Evolutionary conservation across 2,797 vertebrate species (phyloP).

Genomic region (Zenarchopterus dispar): DNA sequence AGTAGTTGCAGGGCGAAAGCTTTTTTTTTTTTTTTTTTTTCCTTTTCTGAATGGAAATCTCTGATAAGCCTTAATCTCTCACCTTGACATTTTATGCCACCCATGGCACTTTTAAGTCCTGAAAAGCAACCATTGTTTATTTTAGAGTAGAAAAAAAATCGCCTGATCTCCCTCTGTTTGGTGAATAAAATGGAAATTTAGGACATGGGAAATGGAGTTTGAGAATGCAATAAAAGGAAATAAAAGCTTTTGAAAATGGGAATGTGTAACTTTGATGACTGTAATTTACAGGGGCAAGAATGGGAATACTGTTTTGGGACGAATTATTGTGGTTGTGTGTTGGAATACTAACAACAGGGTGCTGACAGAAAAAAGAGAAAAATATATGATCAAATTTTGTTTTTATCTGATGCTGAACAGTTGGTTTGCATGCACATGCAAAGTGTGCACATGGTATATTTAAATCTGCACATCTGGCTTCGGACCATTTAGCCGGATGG

Average conservation of each 20-base stretch:
- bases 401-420: constrained; percentile 49
- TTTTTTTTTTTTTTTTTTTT: neutral
- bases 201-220: constrained; percentile 56
- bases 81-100: constrained; percentile 68
- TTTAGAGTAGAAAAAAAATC: constrained; percentile 19
- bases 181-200: constrained; percentile 52
- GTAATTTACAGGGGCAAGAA: constrained; percentile 49
- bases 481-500: constrained; percentile 13
- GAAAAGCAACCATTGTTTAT: constrained; percentile 67
- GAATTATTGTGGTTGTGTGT: constrained; percentile 54
- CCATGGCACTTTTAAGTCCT: constrained; percentile 62
- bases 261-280: constrained; percentile 47
- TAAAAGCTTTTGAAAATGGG: constrained; percentile 38
- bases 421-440: constrained; percentile 7
- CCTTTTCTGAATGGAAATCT: constrained; percentile 59
- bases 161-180: constrained; percentile 40
- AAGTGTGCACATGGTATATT: neutral
- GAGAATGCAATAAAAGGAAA: constrained; percentile 36
- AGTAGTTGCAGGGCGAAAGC: constrained; percentile 32
- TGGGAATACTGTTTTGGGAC: constrained; percentile 60
- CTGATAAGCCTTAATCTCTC: constrained; percentile 71
- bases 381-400: constrained; percentile 32
- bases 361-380: constrained; percentile 7
- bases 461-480: constrained; percentile 9
- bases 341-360: constrained; percentile 30